Percentiles rank a stretch among this genome's conserved stretches.
Evolutionary conservation across 2,888 invertebrate species (phyloP).

Genomic region (Tenthredo scrophulariae): DNA sequence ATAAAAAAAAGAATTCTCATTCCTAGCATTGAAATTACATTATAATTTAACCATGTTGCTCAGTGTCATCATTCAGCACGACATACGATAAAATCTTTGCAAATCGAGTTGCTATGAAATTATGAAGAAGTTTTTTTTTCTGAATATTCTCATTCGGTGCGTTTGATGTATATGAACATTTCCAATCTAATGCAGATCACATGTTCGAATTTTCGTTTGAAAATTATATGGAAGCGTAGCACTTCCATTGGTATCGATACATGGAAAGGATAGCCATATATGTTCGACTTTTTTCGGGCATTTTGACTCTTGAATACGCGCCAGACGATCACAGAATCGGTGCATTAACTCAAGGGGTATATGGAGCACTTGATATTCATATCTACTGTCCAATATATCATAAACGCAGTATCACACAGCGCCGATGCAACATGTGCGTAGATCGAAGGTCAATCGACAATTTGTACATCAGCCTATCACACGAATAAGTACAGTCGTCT

Average conservation of each 20-base stretch:
- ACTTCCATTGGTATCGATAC: neutral
- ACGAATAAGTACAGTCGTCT: neutral
- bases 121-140: too few relatives aligned
- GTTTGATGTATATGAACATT: neutral
- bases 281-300: neutral
- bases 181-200: neutral
- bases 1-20: neutral
- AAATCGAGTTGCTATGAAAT: too few relatives aligned
- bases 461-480: constrained; percentile 8
- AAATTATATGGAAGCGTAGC: neutral
- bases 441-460: constrained; percentile 40
- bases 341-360: constrained; percentile 11
- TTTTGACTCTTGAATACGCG: constrained; percentile 31
- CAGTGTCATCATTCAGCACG: neutral
- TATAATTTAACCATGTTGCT: neutral
- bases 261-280: neutral
- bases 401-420: neutral
- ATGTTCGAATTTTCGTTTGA: neutral
- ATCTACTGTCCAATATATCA: constrained; percentile 18
- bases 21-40: neutral
- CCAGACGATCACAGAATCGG: neutral
- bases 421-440: constrained; percentile 20
- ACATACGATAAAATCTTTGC: too few relatives aligned
- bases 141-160: too few relatives aligned
- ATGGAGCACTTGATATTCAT: constrained; percentile 28